These are phyloP conservation scores for Amiota mariae DNA, from an alignment of 2,888 invertebrate genomes.

Conservation along the genomic window DNA sequence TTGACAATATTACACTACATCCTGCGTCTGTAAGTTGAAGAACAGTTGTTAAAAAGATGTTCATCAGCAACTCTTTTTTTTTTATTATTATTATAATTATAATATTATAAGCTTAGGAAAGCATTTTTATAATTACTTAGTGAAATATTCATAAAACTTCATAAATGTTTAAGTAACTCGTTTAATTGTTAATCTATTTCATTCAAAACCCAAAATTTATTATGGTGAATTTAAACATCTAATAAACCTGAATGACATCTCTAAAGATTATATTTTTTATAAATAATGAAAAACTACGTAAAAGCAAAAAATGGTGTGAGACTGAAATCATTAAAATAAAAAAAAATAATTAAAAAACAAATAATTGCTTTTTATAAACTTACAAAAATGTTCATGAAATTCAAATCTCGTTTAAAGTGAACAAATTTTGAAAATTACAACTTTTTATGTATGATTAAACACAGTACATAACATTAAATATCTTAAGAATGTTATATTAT, in stretches of 20 bases:
- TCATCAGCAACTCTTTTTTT: no score
- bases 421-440: constrained; percentile 12
- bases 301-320: constrained; percentile 49
- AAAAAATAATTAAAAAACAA: constrained; percentile 2
- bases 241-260: neutral
- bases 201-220: constrained; percentile 19
- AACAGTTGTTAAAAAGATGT: constrained; percentile 11
- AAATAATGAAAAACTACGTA: constrained; percentile 37
- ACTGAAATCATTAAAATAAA: constrained; percentile 47
- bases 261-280: constrained; percentile 24
- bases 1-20: no score
- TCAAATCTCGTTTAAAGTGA: constrained; percentile 8
- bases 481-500: no score
- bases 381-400: neutral
- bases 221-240: constrained; percentile 20
- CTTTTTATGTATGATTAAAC: no score
- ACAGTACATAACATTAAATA: no score
- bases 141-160: constrained; percentile 16
- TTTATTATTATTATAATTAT: no score
- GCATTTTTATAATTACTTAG: constrained; percentile 13
- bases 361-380: constrained; percentile 1
- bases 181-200: constrained; percentile 14
- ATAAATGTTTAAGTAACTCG: neutral
- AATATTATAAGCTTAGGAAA: constrained; percentile 5
- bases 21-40: neutral